Evolutionary conservation across 2,797 vertebrate species (phyloP).

Genomic region (Odontamblyopus rebecca): DNA sequence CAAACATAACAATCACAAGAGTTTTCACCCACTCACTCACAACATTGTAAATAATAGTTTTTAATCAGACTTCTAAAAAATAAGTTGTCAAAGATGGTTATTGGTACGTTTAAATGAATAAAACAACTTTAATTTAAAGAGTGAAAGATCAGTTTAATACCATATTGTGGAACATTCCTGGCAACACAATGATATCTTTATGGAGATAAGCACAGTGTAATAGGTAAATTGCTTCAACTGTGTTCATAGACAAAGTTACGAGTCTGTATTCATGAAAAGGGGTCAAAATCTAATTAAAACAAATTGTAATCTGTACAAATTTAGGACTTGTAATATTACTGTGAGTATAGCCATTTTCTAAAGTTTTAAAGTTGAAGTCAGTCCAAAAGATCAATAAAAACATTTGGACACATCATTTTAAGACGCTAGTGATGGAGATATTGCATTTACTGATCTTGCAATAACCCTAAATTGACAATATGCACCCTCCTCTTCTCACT

Average conservation of each 20-base stretch:
- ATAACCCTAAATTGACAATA: neutral
- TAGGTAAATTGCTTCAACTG: neutral
- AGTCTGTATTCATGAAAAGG: neutral
- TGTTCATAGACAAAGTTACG: neutral
- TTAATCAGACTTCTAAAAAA: no score
- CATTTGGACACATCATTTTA: neutral
- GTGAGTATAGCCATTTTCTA: neutral
- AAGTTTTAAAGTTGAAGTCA: neutral
- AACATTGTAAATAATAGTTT: no score
- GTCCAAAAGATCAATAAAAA: neutral
- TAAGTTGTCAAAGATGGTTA: no score
- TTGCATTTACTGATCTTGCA: neutral
- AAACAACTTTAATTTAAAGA: no score
- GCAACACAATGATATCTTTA: neutral
- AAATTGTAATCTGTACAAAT: neutral
- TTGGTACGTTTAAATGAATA: no score
- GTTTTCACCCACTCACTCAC: no score
- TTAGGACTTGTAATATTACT: no score
- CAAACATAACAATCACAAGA: no score
- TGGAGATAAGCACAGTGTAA: neutral
- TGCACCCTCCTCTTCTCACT: constrained; percentile 24
- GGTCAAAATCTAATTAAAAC: neutral
- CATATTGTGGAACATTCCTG: no score
- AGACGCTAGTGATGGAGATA: neutral
- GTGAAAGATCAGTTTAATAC: no score